These are phyloP conservation scores for Osmoderma eremita DNA, from an alignment of 2,888 invertebrate genomes.

Conservation along the genomic window DNA sequence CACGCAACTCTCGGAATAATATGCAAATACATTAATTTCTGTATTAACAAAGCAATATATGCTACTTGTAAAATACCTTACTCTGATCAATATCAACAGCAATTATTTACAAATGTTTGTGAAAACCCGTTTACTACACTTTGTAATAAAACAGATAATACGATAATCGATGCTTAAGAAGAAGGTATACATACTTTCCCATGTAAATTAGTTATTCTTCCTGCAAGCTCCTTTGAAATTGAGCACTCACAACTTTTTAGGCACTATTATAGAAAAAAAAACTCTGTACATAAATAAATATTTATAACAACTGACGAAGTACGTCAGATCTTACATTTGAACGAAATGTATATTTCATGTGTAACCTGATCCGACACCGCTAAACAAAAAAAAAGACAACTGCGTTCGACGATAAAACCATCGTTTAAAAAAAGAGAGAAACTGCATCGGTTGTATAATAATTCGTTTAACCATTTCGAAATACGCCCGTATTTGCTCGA, in stretches of 20 bases:
- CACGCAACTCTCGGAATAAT: too few species aligned
- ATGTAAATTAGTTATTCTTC: too few species aligned
- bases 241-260: too few species aligned
- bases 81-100: too few species aligned
- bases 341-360: conserved; percentile 24
- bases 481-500: conserved; percentile 21
- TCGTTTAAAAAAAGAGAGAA: conserved; percentile 2
- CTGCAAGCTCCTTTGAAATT: too few species aligned
- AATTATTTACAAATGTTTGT: too few species aligned
- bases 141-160: not conserved
- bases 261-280: not conserved
- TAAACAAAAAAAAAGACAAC: not conserved
- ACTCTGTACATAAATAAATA: not conserved
- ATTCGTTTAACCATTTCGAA: conserved; percentile 29
- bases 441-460: conserved; percentile 20
- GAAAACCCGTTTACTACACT: not conserved
- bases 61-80: too few species aligned
- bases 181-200: too few species aligned
- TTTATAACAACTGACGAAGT: not conserved
- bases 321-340: not conserved
- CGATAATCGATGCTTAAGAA: too few species aligned
- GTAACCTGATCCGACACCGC: not conserved
- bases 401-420: conserved; percentile 5
- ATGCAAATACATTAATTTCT: too few species aligned
- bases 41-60: too few species aligned